phyloP scores from a whole-genome alignment of 2,888 invertebrate species.

The Hydrotaea cyrtoneurina region DNA sequence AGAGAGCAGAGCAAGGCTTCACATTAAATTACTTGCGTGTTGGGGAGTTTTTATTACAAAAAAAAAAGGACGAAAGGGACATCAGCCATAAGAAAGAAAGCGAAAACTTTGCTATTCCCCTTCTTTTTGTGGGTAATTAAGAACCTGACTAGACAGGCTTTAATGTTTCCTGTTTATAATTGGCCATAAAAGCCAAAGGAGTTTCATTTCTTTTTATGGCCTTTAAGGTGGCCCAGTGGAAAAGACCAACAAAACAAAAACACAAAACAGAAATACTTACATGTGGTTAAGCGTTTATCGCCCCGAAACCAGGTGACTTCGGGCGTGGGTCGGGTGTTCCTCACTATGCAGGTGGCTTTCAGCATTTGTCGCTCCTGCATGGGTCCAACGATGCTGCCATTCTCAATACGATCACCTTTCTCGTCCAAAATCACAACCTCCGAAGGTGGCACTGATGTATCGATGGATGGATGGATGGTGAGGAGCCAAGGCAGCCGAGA shows the following conservation, averaged over 20 bases:
- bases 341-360: conserved; percentile 82
- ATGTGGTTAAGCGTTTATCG: conserved; percentile 83
- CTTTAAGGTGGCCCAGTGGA: too few relatives aligned
- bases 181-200: conserved; percentile 44
- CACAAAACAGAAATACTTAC: conserved; percentile 72
- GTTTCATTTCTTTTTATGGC: background rate
- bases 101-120: conserved; percentile 30
- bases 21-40: too few relatives aligned
- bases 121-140: conserved; percentile 51
- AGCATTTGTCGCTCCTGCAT: conserved; percentile 80
- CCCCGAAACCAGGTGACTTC: conserved; percentile 92
- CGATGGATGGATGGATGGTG: too few relatives aligned
- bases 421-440: conserved; percentile 87
- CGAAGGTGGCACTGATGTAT: conserved; percentile 89
- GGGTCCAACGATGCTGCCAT: conserved; percentile 81
- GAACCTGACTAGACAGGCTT: conserved; percentile 59
- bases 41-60: background rate
- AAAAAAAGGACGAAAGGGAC: background rate
- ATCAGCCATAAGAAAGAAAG: too few relatives aligned
- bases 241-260: background rate
- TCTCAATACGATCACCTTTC: conserved; percentile 84
- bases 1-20: background rate
- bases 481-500: background rate
- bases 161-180: conserved; percentile 63
- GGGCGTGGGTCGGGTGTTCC: conserved; percentile 92